phyloP scores from a whole-genome alignment of 2,113 vertebrate genomes.

The Onychostoma macrolepis region DNA sequence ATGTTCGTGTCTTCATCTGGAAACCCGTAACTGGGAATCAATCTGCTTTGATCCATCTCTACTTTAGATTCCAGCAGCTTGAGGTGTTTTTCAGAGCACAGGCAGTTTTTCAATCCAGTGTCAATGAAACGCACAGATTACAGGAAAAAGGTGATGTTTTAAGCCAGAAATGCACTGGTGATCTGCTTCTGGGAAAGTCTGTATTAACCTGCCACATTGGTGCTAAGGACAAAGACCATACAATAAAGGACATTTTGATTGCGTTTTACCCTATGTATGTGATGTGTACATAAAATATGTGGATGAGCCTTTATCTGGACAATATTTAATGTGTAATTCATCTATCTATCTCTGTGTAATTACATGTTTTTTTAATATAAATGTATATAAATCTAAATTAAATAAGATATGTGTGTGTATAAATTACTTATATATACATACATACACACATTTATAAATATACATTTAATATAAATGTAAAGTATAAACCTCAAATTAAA shows the following conservation, averaged over 20 bases:
- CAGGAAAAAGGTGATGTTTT: background rate
- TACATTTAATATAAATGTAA: too few relatives aligned
- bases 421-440: too few relatives aligned
- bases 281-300: background rate
- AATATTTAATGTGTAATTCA: background rate
- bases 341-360: too few relatives aligned
- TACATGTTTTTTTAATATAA: too few relatives aligned
- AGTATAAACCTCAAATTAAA: too few relatives aligned
- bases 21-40: conserved; percentile 31
- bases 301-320: background rate
- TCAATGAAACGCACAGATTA: background rate
- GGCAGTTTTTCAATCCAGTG: background rate
- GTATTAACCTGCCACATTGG: background rate
- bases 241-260: background rate
- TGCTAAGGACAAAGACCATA: background rate
- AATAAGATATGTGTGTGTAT: too few relatives aligned
- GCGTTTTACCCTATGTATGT: background rate
- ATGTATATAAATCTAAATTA: too few relatives aligned
- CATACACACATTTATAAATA: too few relatives aligned
- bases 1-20: conserved; percentile 20
- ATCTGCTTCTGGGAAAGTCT: conserved; percentile 2
- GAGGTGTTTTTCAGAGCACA: background rate
- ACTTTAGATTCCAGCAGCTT: background rate
- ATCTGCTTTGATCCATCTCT: conserved; percentile 10
- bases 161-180: conserved; percentile 16